Evolutionary conservation across 2,888 invertebrate genomes (phyloP).

Genomic region (Pachydiplax longipennis): DNA sequence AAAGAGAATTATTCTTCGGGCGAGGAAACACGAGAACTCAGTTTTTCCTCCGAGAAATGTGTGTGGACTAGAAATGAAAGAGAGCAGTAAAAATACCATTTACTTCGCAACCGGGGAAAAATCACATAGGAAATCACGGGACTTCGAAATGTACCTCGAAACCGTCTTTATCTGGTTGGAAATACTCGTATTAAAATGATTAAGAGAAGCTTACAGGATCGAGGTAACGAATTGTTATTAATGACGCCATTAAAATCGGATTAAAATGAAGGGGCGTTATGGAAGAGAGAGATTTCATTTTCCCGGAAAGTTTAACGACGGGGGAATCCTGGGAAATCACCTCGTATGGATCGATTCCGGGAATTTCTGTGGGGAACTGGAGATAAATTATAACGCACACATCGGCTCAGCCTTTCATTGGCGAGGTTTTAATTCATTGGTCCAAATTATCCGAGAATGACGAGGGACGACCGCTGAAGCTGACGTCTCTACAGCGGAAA

Average conservation of each 20-base stretch:
- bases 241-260: background rate
- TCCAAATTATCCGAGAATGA: background rate
- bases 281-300: background rate
- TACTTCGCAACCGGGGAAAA: too few relatives aligned
- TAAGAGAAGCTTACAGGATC: background rate
- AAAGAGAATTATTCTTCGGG: too few relatives aligned
- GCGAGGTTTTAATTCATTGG: background rate
- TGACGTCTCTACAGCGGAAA: too few relatives aligned
- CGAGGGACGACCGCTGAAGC: background rate
- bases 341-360: background rate
- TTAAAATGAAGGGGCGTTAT: background rate
- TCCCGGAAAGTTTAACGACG: background rate
- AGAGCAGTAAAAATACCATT: too few relatives aligned
- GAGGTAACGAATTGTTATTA: background rate
- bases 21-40: too few relatives aligned
- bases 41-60: too few relatives aligned
- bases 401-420: background rate
- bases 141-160: too few relatives aligned
- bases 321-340: background rate
- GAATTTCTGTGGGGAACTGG: background rate
- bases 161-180: too few relatives aligned
- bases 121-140: too few relatives aligned
- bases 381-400: background rate
- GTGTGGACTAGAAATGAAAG: too few relatives aligned
- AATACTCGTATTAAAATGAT: background rate